Evolutionary conservation across 2,888 invertebrate genomes (phyloP).

Genomic region (Ophion obscuratus): DNA sequence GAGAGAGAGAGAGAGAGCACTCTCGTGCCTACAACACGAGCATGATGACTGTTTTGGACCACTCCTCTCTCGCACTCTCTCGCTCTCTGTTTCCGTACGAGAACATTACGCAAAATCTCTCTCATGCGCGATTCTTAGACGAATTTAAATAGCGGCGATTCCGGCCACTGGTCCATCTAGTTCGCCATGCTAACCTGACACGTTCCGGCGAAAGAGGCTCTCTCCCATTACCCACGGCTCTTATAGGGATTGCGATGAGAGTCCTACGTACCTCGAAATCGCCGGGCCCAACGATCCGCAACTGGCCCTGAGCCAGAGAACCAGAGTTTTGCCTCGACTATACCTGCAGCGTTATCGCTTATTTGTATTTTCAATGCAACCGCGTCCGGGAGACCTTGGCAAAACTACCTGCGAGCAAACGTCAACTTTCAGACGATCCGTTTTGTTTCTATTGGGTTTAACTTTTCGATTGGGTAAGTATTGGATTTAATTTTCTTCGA

Average conservation of each 20-base stretch:
- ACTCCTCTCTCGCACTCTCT: constrained; percentile 23
- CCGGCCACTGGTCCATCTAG: constrained; percentile 67
- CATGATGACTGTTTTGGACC: constrained; percentile 28
- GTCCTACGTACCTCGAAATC: constrained; percentile 39
- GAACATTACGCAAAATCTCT: constrained; percentile 79
- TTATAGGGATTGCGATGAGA: constrained; percentile 55
- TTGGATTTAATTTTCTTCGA: background rate
- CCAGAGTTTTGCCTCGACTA: constrained; percentile 66
- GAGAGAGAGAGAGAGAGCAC: constrained; percentile 31
- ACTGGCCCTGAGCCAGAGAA: constrained; percentile 77
- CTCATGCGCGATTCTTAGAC: constrained; percentile 76
- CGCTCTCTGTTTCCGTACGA: constrained; percentile 55
- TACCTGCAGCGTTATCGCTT: background rate
- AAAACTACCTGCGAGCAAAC: background rate
- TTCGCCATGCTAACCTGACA: constrained; percentile 57
- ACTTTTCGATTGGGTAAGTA: background rate
- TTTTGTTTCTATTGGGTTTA: background rate
- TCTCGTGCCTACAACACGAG: constrained; percentile 42
- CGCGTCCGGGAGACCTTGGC: background rate
- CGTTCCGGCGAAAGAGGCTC: constrained; percentile 69
- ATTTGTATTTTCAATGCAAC: background rate
- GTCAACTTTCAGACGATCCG: background rate
- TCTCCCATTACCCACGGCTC: constrained; percentile 31
- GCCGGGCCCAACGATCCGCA: constrained; percentile 52
- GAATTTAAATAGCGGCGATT: constrained; percentile 80